phyloP scores from a whole-genome alignment of 2,888 invertebrate species.

The Galeopsomyia nigrocyanea region DNA sequence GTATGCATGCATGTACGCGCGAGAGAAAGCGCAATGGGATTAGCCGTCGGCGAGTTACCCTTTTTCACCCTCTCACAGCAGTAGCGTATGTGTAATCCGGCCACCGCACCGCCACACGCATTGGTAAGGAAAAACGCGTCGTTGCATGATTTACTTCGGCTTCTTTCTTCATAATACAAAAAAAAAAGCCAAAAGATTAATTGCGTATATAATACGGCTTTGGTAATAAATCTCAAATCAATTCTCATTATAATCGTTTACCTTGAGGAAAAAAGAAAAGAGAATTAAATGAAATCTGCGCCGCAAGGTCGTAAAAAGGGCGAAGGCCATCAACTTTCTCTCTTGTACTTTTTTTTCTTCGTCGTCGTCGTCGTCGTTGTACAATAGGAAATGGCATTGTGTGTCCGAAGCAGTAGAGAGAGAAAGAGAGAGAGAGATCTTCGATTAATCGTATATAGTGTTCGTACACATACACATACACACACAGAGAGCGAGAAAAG shows the following conservation, averaged over 20 bases:
- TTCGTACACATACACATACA: background rate
- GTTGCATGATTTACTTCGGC: no score
- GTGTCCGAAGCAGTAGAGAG: background rate
- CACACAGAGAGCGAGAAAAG: background rate
- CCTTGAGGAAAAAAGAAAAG: no score
- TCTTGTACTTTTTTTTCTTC: no score
- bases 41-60: constrained; percentile 22
- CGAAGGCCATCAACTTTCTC: no score
- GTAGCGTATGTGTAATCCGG: no score
- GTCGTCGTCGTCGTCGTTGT: constrained; percentile 16
- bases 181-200: background rate
- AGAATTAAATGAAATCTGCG: no score
- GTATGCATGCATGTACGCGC: no score
- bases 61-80: background rate
- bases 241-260: no score
- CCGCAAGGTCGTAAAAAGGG: no score
- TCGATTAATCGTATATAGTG: constrained; percentile 36
- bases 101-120: no score
- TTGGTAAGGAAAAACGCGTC: no score
- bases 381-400: background rate
- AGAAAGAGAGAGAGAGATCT: constrained; percentile 15
- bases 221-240: background rate
- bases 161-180: background rate
- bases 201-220: background rate
- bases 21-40: background rate